Percentiles rank a stretch among this genome's conserved stretches.
These are phyloP conservation scores for Aleadryas rufinucha DNA, from an alignment of 2,113 vertebrate species.

Conservation along the genomic window DNA sequence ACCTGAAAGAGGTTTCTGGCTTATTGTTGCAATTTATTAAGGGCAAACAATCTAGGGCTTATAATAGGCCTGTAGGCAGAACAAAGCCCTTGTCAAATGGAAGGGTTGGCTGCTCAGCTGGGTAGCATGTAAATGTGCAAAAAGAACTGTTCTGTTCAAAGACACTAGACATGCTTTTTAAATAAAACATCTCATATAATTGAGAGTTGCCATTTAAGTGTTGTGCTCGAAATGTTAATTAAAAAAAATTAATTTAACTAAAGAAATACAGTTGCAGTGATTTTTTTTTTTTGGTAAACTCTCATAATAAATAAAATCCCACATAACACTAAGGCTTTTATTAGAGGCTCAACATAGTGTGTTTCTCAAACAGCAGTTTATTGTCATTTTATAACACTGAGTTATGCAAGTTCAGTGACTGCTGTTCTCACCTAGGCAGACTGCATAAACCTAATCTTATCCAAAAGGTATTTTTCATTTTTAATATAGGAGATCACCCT, in stretches of 20 bases:
- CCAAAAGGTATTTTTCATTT: neutral
- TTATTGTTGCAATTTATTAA: slow-evolving; percentile 67
- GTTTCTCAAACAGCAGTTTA: neutral
- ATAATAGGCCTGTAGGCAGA: slow-evolving; percentile 63
- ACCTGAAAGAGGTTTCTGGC: slow-evolving; percentile 63
- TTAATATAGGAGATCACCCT: neutral
- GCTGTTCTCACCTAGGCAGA: neutral
- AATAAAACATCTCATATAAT: slow-evolving; percentile 63
- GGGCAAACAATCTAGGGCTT: slow-evolving; percentile 56
- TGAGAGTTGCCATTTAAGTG: slow-evolving; percentile 60
- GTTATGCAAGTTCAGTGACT: neutral
- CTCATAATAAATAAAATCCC: neutral
- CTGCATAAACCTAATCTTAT: neutral
- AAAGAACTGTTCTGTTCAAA: slow-evolving; percentile 51
- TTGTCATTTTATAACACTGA: neutral
- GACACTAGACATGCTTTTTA: slow-evolving; percentile 61
- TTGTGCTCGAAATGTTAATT: slow-evolving; percentile 24
- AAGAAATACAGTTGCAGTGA: neutral
- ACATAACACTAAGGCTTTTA: neutral
- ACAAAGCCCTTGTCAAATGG: slow-evolving; percentile 68
- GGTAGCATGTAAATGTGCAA: slow-evolving; percentile 63
- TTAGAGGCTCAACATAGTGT: neutral
- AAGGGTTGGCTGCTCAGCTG: slow-evolving; percentile 63
- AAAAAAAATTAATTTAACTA: slow-evolving; percentile 26
- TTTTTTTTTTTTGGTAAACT: neutral